phyloP scores from a whole-genome alignment of 2,888 invertebrate genomes.

The Meghimatium bilineatum region DNA sequence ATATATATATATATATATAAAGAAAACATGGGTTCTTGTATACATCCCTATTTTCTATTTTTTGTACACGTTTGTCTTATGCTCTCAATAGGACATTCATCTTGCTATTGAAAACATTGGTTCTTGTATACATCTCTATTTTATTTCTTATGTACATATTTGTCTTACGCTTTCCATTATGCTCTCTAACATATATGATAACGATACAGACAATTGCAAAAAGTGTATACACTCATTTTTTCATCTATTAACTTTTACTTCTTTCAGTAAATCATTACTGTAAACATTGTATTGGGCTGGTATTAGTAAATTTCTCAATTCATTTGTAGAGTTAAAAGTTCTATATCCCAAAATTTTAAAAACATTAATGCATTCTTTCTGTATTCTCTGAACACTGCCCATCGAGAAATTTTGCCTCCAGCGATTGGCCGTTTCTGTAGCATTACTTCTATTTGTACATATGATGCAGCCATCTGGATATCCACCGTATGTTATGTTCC shows the following conservation, averaged over 20 bases:
- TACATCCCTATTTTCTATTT: too few relatives aligned
- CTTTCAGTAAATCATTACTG: background rate
- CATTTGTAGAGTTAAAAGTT: background rate
- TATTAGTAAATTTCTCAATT: background rate
- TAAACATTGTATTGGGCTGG: background rate
- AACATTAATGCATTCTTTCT: background rate
- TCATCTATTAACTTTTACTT: background rate
- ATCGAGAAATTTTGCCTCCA: conserved; percentile 1
- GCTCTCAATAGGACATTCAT: too few relatives aligned
- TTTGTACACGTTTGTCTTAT: too few relatives aligned
- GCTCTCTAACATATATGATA: too few relatives aligned
- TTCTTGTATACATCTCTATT: too few relatives aligned
- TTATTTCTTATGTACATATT: too few relatives aligned
- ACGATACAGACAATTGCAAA: too few relatives aligned
- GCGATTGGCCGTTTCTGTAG: conserved; percentile 33
- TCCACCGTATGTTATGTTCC: conserved; percentile 45
- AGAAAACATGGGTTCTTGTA: too few relatives aligned
- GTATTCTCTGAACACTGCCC: background rate
- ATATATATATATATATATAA: too few relatives aligned
- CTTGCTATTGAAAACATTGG: too few relatives aligned
- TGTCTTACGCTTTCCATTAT: too few relatives aligned
- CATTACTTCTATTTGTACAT: conserved; percentile 36
- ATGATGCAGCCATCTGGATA: conserved; percentile 27
- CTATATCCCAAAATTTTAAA: conserved; percentile 10
- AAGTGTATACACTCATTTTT: background rate